Evolutionary conservation across 2,113 vertebrate genomes (phyloP).

Genomic region (Tetrax tetrax): DNA sequence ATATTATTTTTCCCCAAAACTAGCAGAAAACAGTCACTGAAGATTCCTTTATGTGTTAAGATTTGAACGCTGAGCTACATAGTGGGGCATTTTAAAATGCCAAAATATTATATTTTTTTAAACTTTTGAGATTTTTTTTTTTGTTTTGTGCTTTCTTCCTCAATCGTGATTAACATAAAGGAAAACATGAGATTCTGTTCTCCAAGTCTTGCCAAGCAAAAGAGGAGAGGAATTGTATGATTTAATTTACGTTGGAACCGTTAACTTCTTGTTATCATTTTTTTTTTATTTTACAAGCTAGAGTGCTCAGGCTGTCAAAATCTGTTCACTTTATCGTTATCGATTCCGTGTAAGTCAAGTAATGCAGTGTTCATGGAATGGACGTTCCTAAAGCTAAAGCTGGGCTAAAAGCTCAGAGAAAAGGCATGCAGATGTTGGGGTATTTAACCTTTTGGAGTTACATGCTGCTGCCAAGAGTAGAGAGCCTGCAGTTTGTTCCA

Average conservation of each 20-base stretch:
- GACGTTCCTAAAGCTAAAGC: not conserved
- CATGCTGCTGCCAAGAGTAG: not conserved
- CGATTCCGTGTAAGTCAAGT: not conserved
- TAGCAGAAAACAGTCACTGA: not conserved
- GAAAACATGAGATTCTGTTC: not conserved
- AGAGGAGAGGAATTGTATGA: not conserved
- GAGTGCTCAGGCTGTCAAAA: not conserved
- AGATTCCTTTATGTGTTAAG: not conserved
- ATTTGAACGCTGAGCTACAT: not conserved
- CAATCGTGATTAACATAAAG: not conserved
- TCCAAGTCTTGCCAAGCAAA: not conserved
- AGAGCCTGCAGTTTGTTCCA: not conserved
- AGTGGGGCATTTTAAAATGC: not conserved
- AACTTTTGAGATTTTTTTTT: not conserved
- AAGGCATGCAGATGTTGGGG: not conserved
- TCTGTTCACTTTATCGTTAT: not conserved
- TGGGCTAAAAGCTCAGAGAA: not conserved
- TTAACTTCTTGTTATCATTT: not conserved
- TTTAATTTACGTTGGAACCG: not conserved
- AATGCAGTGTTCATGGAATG: not conserved
- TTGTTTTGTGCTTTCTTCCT: not conserved
- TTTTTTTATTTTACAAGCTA: not conserved
- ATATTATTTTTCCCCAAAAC: rapidly evolving
- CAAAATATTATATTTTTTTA: not conserved
- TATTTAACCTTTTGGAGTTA: not conserved